Evolutionary conservation across 2,888 invertebrate species (phyloP), one percentile per base, ranked within the genome.

Genomic region (Meiosimyza platycephala): DNA sequence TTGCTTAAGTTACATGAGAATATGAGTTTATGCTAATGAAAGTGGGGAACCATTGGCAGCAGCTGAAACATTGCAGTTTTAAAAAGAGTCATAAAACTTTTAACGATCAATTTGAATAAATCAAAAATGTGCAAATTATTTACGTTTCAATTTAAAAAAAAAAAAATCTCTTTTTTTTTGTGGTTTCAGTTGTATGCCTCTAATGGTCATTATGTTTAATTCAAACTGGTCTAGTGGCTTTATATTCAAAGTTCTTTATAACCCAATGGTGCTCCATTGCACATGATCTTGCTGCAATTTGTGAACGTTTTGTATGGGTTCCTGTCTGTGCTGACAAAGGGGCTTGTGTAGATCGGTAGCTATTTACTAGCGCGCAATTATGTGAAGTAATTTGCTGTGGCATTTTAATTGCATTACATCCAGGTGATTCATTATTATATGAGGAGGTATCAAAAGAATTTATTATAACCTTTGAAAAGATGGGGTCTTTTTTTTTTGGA

Each of bases 341-440:
- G 9, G 40, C 9, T 40, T 7, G 9, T 6, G 40, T 40, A 40
- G n/a, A 59, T 9, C 40, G n/a, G 70, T 47, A 52, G 52, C 48
- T 71, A 33, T n/a, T 52, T 18, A 16, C 13, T 28, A 51, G 11
- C 22, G 11, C 22, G 52, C 64, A 57, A 71, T 71, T 65, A 52
- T 22, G 48, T 47, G 54, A 22, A 64, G 47, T 62, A 55, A 54
- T 52, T 22, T 63, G 60, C 54, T 57, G 47, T 63, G 71, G 22
- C 57, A 64, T 62, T 71, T 64, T 52, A 57, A 71, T 40, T 71
- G 57, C 71, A 47, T 63, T 64, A 40, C 55, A 33, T 4, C 55
- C 33, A 67, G 55, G 55, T 54, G 67, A 67, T 33, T 67, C 47
- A 40, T 40, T 40, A 9, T 40, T 40, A 9, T 7, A 7, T 40